Evolutionary conservation across 92 coral and sea anemone genomes (phyloP).

Genomic region (Zoanthus solanderi): DNA sequence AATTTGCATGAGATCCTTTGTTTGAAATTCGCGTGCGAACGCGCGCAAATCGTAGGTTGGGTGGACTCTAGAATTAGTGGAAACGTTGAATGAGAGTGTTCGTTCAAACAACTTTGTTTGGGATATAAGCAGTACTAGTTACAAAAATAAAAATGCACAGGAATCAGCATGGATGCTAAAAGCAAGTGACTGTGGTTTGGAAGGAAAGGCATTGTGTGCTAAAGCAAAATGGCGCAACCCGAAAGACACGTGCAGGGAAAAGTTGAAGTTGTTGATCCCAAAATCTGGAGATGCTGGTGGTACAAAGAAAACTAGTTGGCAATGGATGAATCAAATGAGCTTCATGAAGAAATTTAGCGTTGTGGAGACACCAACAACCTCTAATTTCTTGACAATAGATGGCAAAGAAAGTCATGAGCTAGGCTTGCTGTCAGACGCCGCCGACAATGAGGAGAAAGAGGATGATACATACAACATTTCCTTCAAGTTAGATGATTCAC

Average conservation of each 20-base stretch:
- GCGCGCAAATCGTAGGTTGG: too few relatives aligned
- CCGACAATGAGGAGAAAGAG: constrained; percentile 10
- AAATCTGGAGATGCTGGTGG: constrained; percentile 17
- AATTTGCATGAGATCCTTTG: too few relatives aligned
- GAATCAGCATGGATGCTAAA: constrained; percentile 4
- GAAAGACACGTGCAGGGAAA: constrained; percentile 1
- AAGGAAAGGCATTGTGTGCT: not conserved
- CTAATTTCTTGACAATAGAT: constrained; percentile 2
- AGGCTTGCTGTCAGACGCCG: constrained; percentile 12
- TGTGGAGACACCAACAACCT: constrained; percentile 23
- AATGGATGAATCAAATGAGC: constrained; percentile 13
- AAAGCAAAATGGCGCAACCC: not conserved
- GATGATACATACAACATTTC: constrained; percentile 11
- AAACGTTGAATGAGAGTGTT: constrained; percentile 23
- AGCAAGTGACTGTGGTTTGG: constrained; percentile 12
- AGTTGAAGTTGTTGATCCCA: constrained; percentile 16
- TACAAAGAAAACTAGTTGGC: constrained; percentile 20
- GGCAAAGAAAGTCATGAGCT: not conserved
- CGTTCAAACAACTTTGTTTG: not conserved
- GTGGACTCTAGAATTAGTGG: not conserved
- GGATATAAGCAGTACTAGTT: not conserved
- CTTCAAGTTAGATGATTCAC: constrained; percentile 7
- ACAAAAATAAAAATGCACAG: constrained; percentile 2
- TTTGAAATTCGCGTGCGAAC: too few relatives aligned
- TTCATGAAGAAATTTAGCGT: constrained; percentile 13